These are phyloP conservation scores for Phenganax stokvisi DNA, from an alignment of 92 coral and sea anemone genomes.

Conservation along the genomic window DNA sequence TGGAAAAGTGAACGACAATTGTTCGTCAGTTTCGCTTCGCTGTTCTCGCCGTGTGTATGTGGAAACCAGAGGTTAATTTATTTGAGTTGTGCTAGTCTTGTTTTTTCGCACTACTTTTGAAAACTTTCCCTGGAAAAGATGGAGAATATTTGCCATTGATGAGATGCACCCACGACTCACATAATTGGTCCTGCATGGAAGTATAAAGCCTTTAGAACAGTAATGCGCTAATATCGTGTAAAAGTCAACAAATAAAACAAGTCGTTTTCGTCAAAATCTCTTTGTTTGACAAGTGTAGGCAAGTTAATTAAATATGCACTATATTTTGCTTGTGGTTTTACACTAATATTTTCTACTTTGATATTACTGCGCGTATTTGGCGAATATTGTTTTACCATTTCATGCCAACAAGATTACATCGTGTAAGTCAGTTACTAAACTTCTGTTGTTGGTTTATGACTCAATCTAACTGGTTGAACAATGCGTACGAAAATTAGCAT, in stretches of 20 bases:
- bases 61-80: no score
- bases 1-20: no score
- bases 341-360: background rate
- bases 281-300: background rate
- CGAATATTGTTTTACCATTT: background rate
- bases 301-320: background rate
- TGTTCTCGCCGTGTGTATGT: no score
- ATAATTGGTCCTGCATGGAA: background rate
- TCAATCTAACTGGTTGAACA: background rate
- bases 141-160: background rate
- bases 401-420: background rate
- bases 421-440: background rate
- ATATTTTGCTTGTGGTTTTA: background rate
- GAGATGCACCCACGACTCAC: background rate
- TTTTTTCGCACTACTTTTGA: no score
- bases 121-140: background rate
- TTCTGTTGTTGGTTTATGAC: conserved; percentile 11
- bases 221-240: background rate
- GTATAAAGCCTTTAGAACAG: background rate
- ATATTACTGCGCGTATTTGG: background rate
- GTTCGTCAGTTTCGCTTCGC: no score
- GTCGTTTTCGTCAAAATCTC: background rate
- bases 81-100: no score
- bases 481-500: conserved; percentile 11
- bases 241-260: background rate